Percentiles rank a stretch among this genome's conserved stretches.
Evolutionary conservation across 2,113 vertebrate genomes (phyloP).

Genomic region (Gopherus flavomarginatus): DNA sequence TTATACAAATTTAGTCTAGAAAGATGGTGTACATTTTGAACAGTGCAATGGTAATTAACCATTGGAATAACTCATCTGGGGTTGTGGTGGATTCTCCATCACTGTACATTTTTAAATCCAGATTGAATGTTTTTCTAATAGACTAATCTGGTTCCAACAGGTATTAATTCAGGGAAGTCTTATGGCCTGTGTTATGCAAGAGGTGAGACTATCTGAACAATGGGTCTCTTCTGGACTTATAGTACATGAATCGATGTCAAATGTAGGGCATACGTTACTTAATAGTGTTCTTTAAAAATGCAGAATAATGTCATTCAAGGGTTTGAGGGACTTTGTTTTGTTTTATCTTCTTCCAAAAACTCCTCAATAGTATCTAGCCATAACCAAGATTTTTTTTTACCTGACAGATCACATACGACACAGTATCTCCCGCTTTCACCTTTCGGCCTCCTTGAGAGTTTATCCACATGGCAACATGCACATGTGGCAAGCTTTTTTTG

Average conservation of each 20-base stretch:
- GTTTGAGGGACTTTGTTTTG: not conserved
- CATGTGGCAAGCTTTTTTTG: slow-evolving; percentile 95
- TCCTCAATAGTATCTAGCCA: not conserved
- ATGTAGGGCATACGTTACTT: not conserved
- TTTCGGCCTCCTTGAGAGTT: slow-evolving; percentile 94
- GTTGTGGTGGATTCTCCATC: not conserved
- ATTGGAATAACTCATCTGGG: not conserved
- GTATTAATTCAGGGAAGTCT: not conserved
- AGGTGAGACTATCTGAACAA: not conserved
- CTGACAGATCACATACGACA: slow-evolving; percentile 97
- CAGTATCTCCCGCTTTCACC: slow-evolving; percentile 95
- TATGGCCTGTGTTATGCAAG: not conserved
- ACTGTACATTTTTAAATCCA: not conserved
- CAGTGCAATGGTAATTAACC: not conserved
- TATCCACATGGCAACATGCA: slow-evolving; percentile 98
- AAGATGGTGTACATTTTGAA: not conserved
- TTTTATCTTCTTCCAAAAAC: not conserved
- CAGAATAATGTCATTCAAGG: not conserved
- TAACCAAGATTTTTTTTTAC: slow-evolving; percentile 78
- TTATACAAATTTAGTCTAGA: not conserved
- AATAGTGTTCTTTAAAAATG: not conserved
- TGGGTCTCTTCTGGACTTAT: not conserved
- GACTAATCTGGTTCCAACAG: not conserved
- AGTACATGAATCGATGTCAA: not conserved
- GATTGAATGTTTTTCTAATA: not conserved